Evolutionary conservation across 2,888 invertebrate species (phyloP), one percentile per base, ranked within the genome.

Genomic region (Silvanus unidentatus): DNA sequence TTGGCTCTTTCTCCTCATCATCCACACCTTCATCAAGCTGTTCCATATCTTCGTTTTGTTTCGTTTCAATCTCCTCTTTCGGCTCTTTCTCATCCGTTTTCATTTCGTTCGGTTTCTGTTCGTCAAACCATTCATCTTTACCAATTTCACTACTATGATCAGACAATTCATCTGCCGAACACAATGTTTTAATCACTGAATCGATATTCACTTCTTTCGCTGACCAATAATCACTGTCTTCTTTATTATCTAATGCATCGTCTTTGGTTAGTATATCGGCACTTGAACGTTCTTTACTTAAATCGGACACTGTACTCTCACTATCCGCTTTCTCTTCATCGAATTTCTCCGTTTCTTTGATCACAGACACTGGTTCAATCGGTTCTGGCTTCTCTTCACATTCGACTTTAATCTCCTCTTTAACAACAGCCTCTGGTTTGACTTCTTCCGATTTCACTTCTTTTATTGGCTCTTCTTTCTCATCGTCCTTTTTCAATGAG

Each of bases 151-250:
- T 66, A 39, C 68, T 67, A 15, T 68, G 68, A 53, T 73, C 70
- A 2, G 70, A 71, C 30, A 70, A 49, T 52, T 73, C 73, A 52
- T 75, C 75, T 8, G 67, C 69, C 4, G 74, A 73, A 65, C 84
- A 83, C 32, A 84, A 66, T 1, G 83, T 83, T 68, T 88, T 87
- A 49, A 88, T 88, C 1, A 88, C 88, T 13, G 87, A 87, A 55
- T 88, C 87, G 52, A 87, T 85, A 60, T 86, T 87, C 1, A 86
- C 77, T 61, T 87, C 87, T 67, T 86, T 86, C 4, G 84, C 82
- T 28, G 84, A 84, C 87, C 87, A 88, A 55, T 82, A 83, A 55
- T 86, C 84, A 29, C 54, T 61, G 15, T 61, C 60, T 48, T 62
- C 70, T 54, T 83, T 79, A 27, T 76, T 76, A 57, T 77, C 77